phyloP scores from a whole-genome alignment of 2,113 vertebrate genomes.

The Osmerus mordax region DNA sequence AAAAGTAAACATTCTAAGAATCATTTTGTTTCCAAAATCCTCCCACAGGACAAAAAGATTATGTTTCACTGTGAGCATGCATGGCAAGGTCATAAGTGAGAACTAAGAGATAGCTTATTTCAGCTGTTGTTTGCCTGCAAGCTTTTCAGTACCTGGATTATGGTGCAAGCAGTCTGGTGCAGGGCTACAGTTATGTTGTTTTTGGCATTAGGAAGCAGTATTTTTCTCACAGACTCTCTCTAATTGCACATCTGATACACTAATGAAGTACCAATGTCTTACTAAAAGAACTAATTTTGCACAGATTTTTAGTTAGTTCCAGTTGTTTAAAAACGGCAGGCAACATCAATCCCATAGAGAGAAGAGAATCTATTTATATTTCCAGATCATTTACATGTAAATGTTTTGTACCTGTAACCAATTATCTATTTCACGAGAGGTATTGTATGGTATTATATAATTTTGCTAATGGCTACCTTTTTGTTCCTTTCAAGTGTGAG shows the following conservation, averaged over 20 bases:
- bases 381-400: slow-evolving; percentile 61
- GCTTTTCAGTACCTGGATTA: slow-evolving; percentile 37
- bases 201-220: slow-evolving; percentile 42
- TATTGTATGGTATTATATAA: slow-evolving; percentile 40
- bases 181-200: no score
- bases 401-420: slow-evolving; percentile 52
- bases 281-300: slow-evolving; percentile 57
- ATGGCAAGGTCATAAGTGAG: slow-evolving; percentile 56
- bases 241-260: slow-evolving; percentile 62
- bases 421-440: slow-evolving; percentile 52
- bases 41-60: slow-evolving; percentile 36
- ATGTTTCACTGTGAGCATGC: slow-evolving; percentile 69
- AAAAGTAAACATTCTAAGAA: not conserved
- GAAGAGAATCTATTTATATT: slow-evolving; percentile 62
- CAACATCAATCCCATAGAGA: slow-evolving; percentile 49
- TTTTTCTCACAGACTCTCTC: slow-evolving; percentile 38
- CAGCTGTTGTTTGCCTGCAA: slow-evolving; percentile 24
- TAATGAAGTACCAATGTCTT: slow-evolving; percentile 46
- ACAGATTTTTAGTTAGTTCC: slow-evolving; percentile 61
- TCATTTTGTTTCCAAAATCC: slow-evolving; percentile 36
- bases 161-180: slow-evolving; percentile 33
- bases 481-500: slow-evolving; percentile 5
- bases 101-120: slow-evolving; percentile 16
- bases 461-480: slow-evolving; percentile 39
- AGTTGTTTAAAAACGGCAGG: slow-evolving; percentile 48